Conservation (phyloP, 2,797 vertebrate species). For the Hypotaenidia philippensis region DNA sequence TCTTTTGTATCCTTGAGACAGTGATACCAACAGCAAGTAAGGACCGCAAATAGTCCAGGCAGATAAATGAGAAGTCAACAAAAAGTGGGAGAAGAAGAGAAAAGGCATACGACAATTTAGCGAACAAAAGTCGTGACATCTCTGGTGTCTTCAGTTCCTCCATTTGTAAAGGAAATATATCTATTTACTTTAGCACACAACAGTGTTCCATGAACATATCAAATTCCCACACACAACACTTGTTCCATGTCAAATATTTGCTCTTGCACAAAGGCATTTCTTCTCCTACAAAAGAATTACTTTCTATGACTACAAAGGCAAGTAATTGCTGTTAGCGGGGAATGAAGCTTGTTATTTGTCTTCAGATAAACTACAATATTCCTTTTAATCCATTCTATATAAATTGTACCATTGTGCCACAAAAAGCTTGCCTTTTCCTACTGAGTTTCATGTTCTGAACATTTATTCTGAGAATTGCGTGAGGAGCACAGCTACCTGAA, state of each 20-base stretch:
- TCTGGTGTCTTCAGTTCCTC: background rate
- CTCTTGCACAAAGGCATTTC: slow-evolving; percentile 11
- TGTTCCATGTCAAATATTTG: slow-evolving; percentile 66
- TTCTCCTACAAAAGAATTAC: slow-evolving; percentile 45
- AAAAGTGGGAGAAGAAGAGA: background rate
- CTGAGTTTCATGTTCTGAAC: background rate
- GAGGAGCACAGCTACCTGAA: background rate
- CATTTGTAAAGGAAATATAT: background rate
- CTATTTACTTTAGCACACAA: slow-evolving; percentile 5
- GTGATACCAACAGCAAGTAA: background rate
- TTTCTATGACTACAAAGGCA: slow-evolving; percentile 31
- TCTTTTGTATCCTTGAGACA: background rate
- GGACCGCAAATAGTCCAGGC: background rate
- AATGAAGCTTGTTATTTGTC: slow-evolving; percentile 1
- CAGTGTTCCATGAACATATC: background rate
- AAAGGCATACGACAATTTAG: background rate
- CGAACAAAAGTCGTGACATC: background rate
- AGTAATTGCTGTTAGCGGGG: background rate
- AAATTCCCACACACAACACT: background rate
- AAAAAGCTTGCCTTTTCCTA: background rate
- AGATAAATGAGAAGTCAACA: background rate
- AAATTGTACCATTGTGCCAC: background rate
- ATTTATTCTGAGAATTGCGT: background rate
- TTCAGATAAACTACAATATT: slow-evolving; percentile 5
- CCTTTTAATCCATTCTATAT: background rate